Base-by-base conservation (phyloP, 2,888 invertebrate genomes). In the Xylophagus ater region DNA sequence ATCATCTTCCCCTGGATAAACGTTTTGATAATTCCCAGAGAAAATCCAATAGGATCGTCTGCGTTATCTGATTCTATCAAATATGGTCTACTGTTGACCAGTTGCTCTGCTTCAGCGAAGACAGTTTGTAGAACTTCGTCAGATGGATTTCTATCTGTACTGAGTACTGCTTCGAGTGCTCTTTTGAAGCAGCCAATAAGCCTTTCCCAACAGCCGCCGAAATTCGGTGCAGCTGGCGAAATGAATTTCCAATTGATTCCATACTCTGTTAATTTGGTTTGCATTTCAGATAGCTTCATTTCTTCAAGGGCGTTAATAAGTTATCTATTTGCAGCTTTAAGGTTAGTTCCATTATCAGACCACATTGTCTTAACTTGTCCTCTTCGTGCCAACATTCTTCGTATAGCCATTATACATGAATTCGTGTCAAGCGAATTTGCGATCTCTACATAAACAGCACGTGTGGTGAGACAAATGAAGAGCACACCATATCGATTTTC, bases 181-280 rank as follows among this genome's bases (percentile, higher is more conserved):
- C 34, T n/a, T n/a, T n/a, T n/a, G n/a, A n/a, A n/a, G n/a, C n/a
- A n/a, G n/a, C n/a, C n/a, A n/a, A n/a, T n/a, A n/a, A n/a, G n/a
- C n/a, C n/a, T n/a, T n/a, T n/a, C n/a, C n/a, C n/a, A n/a, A n/a
- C n/a, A n/a, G n/a, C 46, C 48, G 1, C 44, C 48, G 45, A 48
- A 44, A 21, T 52, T 49, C 1, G 52, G 49, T 8, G 49, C 41
- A 19, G 25, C 37, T 4, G 41, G 40, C 6, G 49, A 52, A 3
- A 49, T 52, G 30, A 50, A 51, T n/a, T n/a, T n/a, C n/a, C n/a
- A n/a, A n/a, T n/a, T n/a, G n/a, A n/a, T n/a, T n/a, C n/a, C n/a
- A n/a, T 31, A 18, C 43, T 13, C 1, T 14, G 26, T n/a, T 32
- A 31, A n/a, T n/a, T n/a, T n/a, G n/a, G n/a, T n/a, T n/a, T n/a